Evolutionary conservation across 2,888 invertebrate species (phyloP).

Genomic region (Heliconius ismenius): DNA sequence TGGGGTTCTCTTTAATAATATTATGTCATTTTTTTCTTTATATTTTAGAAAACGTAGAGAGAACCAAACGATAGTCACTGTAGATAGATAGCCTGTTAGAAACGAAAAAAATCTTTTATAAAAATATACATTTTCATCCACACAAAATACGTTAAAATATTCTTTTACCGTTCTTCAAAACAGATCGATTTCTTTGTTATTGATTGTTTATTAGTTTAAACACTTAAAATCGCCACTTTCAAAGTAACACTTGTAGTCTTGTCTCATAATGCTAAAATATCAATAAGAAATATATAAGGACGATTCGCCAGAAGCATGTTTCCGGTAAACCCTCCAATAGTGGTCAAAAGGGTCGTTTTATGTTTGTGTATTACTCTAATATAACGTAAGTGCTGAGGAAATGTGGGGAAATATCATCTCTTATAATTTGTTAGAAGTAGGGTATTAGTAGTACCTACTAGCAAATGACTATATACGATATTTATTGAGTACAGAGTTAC

Average conservation of each 20-base stretch:
- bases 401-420: neutral
- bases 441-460: neutral
- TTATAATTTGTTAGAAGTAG: neutral
- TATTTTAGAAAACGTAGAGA: neutral
- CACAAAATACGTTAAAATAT: too few species aligned
- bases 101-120: too few species aligned
- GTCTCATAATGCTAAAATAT: constrained; percentile 2
- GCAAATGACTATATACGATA: too few species aligned
- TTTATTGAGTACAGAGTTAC: too few species aligned
- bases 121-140: too few species aligned
- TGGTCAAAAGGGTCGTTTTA: constrained; percentile 18
- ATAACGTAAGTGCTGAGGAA: neutral
- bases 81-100: too few species aligned
- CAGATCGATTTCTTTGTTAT: too few species aligned
- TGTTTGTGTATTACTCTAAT: constrained; percentile 18
- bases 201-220: too few species aligned
- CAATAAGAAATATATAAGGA: constrained; percentile 10
- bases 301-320: neutral
- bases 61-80: neutral
- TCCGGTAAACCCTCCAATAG: constrained; percentile 14
- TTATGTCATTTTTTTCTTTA: neutral
- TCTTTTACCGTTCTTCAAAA: too few species aligned
- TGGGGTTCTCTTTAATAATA: neutral
- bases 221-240: too few species aligned
- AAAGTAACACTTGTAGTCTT: too few species aligned